Percentiles rank a stretch among this genome's conserved stretches.
phyloP scores from a whole-genome alignment of 2,797 vertebrate species.

The Sebastes variabilis region DNA sequence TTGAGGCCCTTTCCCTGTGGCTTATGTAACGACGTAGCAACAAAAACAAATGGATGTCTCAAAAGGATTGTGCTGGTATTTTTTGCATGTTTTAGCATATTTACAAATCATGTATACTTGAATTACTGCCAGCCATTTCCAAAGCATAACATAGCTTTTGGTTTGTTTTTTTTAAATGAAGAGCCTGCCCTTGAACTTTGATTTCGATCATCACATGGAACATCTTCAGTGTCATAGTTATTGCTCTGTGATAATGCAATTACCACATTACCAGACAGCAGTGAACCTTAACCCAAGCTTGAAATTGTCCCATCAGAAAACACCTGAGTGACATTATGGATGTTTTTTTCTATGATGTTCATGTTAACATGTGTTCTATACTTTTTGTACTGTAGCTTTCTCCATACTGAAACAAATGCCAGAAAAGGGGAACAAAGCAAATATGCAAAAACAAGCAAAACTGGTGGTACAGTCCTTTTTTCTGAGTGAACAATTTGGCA shows the following conservation, averaged over 20 bases:
- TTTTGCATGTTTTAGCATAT: slow-evolving; percentile 45
- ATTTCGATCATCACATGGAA: not conserved
- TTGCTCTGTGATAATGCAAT: not conserved
- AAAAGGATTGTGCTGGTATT: not conserved
- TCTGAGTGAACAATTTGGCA: not conserved
- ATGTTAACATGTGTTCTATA: not conserved
- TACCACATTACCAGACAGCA: not conserved
- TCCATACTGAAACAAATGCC: not conserved
- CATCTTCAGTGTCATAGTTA: not conserved
- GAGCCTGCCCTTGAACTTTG: not conserved
- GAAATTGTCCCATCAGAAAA: not conserved
- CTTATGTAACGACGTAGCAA: slow-evolving; percentile 25
- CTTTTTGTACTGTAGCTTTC: not conserved
- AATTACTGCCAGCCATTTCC: not conserved
- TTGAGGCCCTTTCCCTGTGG: slow-evolving; percentile 18
- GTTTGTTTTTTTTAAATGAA: not conserved
- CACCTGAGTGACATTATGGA: not conserved
- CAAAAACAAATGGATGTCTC: slow-evolving; percentile 38
- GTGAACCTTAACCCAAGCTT: not conserved
- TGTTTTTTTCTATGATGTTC: not conserved
- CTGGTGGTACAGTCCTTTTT: not conserved
- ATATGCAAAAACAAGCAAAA: not conserved
- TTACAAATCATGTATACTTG: slow-evolving; percentile 10
- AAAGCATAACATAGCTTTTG: not conserved
- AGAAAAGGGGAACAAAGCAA: not conserved